These are phyloP conservation scores for Geotrupes spiniger DNA, from an alignment of 2,888 invertebrate species.

Conservation along the genomic window DNA sequence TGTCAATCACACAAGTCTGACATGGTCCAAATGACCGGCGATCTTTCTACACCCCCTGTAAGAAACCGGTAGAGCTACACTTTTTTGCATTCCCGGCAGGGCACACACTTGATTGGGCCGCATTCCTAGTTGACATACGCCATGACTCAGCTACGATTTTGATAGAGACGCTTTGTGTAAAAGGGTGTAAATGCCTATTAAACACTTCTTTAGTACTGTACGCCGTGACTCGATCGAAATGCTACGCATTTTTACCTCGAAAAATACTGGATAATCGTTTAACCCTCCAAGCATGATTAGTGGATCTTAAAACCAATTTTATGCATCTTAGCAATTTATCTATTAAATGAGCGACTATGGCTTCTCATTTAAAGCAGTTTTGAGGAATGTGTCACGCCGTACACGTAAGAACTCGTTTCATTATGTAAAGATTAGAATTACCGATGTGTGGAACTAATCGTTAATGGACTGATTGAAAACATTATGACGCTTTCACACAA, in stretches of 20 bases:
- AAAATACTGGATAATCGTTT: conserved; percentile 28
- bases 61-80: conserved; percentile 11
- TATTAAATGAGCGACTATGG: conserved; percentile 15
- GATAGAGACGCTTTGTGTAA: conserved; percentile 47
- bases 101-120: conserved; percentile 38
- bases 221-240: conserved; percentile 32
- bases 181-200: conserved; percentile 49
- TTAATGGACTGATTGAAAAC: conserved; percentile 19
- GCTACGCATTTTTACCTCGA: conserved; percentile 12
- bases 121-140: conserved; percentile 45
- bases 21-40: neutral
- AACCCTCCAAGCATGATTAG: conserved; percentile 29
- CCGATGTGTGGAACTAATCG: conserved; percentile 19
- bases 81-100: conserved; percentile 35
- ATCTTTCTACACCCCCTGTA: conserved; percentile 10
- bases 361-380: conserved; percentile 13
- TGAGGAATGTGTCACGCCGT: conserved; percentile 10
- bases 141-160: conserved; percentile 42
- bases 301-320: conserved; percentile 31
- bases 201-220: conserved; percentile 31
- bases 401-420: conserved; percentile 10
- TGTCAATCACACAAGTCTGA: too few relatives aligned
- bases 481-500: neutral
- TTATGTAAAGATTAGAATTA: conserved; percentile 18
- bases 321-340: conserved; percentile 28